A percentile compares a stretch with the other conserved stretches of the same genome.
phyloP scores from a whole-genome alignment of 2,797 vertebrate species.

The Scolopax bukidnonensis region DNA sequence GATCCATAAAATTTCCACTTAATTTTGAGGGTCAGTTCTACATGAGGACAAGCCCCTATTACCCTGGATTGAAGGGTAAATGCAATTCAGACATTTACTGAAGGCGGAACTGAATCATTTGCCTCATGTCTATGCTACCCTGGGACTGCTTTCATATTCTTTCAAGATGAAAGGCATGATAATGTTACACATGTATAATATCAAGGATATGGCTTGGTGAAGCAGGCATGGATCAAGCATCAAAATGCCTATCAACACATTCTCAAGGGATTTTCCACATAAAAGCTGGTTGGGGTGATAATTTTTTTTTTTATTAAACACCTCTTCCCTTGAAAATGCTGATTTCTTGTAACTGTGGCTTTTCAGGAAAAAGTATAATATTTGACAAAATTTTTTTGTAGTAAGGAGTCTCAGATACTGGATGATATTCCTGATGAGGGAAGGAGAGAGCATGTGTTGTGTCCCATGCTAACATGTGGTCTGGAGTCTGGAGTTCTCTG shows the following conservation, averaged over 20 bases:
- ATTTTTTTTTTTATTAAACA: not conserved
- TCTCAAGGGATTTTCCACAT: not conserved
- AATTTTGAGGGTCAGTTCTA: not conserved
- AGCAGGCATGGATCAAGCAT: not conserved
- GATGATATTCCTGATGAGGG: not conserved
- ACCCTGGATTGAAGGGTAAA: not conserved
- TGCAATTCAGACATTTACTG: not conserved
- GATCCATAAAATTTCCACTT: not conserved
- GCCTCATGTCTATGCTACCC: not conserved
- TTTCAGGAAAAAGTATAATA: not conserved
- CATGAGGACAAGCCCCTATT: not conserved
- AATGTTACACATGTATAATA: fast-evolving
- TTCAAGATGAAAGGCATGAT: not conserved
- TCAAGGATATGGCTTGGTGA: not conserved
- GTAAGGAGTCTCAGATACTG: not conserved
- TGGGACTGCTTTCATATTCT: not conserved
- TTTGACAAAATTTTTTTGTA: not conserved
- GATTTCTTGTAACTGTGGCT: not conserved
- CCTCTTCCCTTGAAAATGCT: not conserved
- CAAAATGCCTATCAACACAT: fast-evolving
- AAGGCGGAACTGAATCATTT: not conserved
- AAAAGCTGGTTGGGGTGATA: not conserved
- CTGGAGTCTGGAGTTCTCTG: not conserved
- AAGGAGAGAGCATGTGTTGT: not conserved
- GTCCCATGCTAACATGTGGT: not conserved